Conservation (phyloP, 2,888 invertebrate genomes). For the Rhamphomyia laevipes region DNA sequence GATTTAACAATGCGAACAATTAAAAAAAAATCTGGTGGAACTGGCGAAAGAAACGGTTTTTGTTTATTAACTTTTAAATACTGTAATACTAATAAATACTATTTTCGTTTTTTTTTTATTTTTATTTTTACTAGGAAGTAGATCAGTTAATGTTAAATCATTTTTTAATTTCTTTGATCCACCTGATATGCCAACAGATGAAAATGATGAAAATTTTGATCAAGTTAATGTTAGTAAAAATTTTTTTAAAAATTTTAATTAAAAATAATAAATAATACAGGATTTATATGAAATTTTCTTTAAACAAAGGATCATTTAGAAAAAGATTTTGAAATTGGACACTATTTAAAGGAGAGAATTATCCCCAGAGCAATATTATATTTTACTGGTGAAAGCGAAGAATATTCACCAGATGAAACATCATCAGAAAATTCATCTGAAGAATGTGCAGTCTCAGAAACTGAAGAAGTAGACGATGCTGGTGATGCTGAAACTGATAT, state of each 20-base stretch:
- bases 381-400: slow-evolving; percentile 1
- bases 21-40: neutral
- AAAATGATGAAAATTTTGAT: slow-evolving; percentile 23
- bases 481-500: too few species aligned
- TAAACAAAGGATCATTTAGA: slow-evolving; percentile 23
- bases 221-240: slow-evolving; percentile 27
- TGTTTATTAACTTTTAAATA: neutral
- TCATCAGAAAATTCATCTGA: neutral
- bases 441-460: neutral
- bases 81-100: neutral
- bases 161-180: slow-evolving; percentile 89
- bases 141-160: slow-evolving; percentile 66
- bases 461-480: neutral
- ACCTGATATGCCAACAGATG: slow-evolving; percentile 39
- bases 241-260: neutral
- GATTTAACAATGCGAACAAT: slow-evolving; percentile 48
- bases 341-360: slow-evolving; percentile 63
- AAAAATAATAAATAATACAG: neutral
- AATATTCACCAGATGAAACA: neutral
- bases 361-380: neutral
- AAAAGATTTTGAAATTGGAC: slow-evolving; percentile 95
- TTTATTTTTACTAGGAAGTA: slow-evolving; percentile 24
- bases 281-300: neutral
- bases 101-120: neutral
- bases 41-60: neutral